Evolutionary conservation across 2,113 vertebrate genomes (phyloP), one percentile per base, ranked within the genome.

Genomic region (Chaetodon trifascialis): DNA sequence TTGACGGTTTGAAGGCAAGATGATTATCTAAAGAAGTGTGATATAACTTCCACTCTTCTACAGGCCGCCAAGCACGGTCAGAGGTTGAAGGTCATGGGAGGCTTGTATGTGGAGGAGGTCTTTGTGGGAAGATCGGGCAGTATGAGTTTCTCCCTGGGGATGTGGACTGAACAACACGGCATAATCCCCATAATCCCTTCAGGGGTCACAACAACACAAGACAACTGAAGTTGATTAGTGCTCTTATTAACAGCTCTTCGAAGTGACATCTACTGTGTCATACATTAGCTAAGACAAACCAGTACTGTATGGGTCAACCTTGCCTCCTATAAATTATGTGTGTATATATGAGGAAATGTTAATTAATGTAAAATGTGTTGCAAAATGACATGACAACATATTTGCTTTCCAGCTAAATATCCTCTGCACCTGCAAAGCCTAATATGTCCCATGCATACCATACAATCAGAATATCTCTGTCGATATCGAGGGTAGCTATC

Each of bases 51-150:
- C 47, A 58, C 58, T 87, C 70, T 71, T 68, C 71, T 86, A 69
- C 72, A 68, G 68, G 67, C 73, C 4, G 34, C 66, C 0, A 0
- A 89, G 85, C 51, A 23, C 74, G 89, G 90, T 87, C 84, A 91
- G 81, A 88, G 93, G 93, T 91, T 46, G 64, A 79, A 86, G 82
- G 87, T 90, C 88, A 90, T 38, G 69, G 66, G 79, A 89, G 83
- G 55, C 74, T 87, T 79, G 56, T 65, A 54, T 82, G 69, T 44
- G 51, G 2, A 54, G 58, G 63, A 49, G 70, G 34, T 73, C 62
- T 73, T 68, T 82, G 65, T 73, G 74, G 67, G 80, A 73, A 72
- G 62, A 74, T 73, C 70, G 69, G 52, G 73, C 67, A 56, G 59
- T 72, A 30, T 70, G 70, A 73, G 79, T 40, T 74, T 65, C 72